Evolutionary conservation across 2,888 invertebrate species (phyloP).

Genomic region (Furcula furcula): DNA sequence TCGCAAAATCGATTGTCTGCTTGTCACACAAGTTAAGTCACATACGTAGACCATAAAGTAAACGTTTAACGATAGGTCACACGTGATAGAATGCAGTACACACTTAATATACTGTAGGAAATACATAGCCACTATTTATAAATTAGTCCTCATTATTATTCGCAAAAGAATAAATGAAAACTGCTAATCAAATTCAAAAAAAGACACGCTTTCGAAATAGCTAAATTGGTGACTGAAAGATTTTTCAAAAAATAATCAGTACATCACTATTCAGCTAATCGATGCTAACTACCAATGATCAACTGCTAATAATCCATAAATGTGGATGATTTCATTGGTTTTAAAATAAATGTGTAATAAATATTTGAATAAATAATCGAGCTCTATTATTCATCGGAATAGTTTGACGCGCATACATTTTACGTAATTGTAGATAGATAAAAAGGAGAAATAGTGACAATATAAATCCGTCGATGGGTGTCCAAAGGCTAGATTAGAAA

Average conservation of each 20-base stretch:
- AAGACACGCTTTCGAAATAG: no score
- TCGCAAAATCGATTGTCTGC: conserved; percentile 7
- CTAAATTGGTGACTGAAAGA: no score
- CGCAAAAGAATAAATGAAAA: no score
- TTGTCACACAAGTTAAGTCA: conserved; percentile 16
- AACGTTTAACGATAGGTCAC: conserved; percentile 29
- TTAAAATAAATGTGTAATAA: conserved; percentile 1
- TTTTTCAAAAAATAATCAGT: neutral
- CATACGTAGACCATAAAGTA: conserved; percentile 20
- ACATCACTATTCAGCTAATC: conserved; percentile 4
- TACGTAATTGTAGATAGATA: neutral
- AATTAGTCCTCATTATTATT: no score
- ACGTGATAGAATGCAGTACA: conserved; percentile 24
- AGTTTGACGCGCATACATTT: no score
- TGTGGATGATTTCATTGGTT: conserved; percentile 22
- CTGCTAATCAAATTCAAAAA: no score
- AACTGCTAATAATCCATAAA: conserved; percentile 16
- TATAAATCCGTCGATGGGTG: neutral
- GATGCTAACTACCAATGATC: conserved; percentile 22
- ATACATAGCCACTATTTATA: neutral
- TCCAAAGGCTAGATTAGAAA: neutral
- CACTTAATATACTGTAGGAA: conserved; percentile 4
- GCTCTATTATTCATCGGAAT: neutral
- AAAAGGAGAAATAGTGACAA: neutral
- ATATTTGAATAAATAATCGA: neutral